Base-by-base conservation (phyloP, 2,888 invertebrate genomes). In the Tetranychus piercei region DNA sequence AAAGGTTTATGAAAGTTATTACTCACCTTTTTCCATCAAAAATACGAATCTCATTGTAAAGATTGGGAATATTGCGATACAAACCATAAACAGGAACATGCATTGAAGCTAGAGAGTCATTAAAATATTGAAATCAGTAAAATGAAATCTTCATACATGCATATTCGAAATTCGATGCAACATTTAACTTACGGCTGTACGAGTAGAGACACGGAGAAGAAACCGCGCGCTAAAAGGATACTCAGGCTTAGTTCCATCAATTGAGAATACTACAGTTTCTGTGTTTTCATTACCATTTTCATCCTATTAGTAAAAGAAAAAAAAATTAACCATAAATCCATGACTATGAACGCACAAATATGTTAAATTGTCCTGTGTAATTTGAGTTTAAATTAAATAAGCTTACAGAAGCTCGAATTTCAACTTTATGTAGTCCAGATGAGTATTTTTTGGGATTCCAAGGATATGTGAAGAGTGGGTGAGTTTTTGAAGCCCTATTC, bases 401-500 rank as follows among this genome's bases (percentile, higher is more conserved):
- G 44, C 75, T 73, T 77, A 80, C 80, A 74, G 76, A 75, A 22
- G 77, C 79, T 73, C 72, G 70, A 8, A 80, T 78, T 23, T 87
- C 84, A 77, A 91, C 84, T 76, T 84, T 81, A 83, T 93, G 90
- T 75, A 90, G 79, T 55, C 90, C 92, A 77, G 79, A 81, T 44
- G 78, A 79, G 81, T 88, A 92, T 65, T 84, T 80, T 34, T 83
- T 79, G n/a, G 92, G 87, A 80, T 88, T 83, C 93, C 93, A 94
- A 76, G 84, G 81, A 23, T 85, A 84, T 6, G 87, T 87, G 84
- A 88, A 92, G 55, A 94, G 84, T 9, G 91, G 89, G 45, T 88
- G 88, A 20, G 9, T 55, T 44, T 18, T 20, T 78, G 87, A 83
- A 8, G 86, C 83, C 77, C 86, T 82, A 76, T 82, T 82, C 80